These are phyloP conservation scores for Erannis defoliaria DNA, from an alignment of 2,888 invertebrate species.

Conservation along the genomic window DNA sequence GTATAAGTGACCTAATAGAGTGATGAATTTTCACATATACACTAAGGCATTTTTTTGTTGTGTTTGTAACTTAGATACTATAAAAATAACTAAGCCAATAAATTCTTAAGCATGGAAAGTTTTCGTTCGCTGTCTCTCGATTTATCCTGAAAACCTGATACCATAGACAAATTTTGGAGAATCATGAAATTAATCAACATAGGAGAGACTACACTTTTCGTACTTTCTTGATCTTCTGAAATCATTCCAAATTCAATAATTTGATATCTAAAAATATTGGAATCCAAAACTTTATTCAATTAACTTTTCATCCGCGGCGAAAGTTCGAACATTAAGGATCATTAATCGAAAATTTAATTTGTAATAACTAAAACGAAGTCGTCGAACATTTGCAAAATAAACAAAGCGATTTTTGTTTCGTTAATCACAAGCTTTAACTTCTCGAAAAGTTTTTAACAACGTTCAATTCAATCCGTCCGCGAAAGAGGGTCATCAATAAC, in stretches of 20 bases:
- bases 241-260: neutral
- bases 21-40: too few species aligned
- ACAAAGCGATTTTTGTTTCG: conserved; percentile 69
- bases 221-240: neutral
- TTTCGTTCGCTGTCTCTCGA: too few species aligned
- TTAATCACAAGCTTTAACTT: conserved; percentile 66
- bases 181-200: too few species aligned
- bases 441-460: conserved; percentile 77
- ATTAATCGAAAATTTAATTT: conserved; percentile 41
- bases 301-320: conserved; percentile 9
- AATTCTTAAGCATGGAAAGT: too few species aligned
- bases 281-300: conserved; percentile 27
- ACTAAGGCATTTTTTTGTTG: too few species aligned
- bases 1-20: too few species aligned
- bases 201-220: neutral
- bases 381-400: conserved; percentile 58
- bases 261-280: conserved; percentile 12
- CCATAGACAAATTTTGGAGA: too few species aligned
- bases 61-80: too few species aligned
- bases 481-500: conserved; percentile 83
- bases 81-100: too few species aligned
- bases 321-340: conserved; percentile 29
- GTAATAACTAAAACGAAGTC: conserved; percentile 49
- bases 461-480: conserved; percentile 72
- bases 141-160: too few species aligned